These are phyloP conservation scores for Perognathus longimembris DNA, from an alignment of 2,113 vertebrate species.

Conservation along the genomic window DNA sequence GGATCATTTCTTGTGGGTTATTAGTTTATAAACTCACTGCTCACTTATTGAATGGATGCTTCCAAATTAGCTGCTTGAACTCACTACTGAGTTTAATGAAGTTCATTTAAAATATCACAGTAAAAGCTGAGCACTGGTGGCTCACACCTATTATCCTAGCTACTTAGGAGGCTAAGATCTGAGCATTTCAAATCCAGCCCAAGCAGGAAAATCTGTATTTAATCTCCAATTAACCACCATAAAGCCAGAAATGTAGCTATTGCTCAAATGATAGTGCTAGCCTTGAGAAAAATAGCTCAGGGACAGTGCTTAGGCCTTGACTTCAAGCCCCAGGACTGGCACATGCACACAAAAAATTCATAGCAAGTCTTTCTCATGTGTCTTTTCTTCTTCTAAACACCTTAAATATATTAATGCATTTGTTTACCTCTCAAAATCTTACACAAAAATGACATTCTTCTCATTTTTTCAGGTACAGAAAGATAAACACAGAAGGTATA, in stretches of 20 bases:
- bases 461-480: background rate
- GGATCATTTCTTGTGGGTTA: background rate
- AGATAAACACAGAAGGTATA: background rate
- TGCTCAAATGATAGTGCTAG: too few relatives aligned
- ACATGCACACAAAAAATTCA: too few relatives aligned
- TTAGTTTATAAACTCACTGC: background rate
- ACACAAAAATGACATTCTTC: background rate
- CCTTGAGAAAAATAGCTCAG: too few relatives aligned
- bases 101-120: background rate
- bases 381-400: background rate
- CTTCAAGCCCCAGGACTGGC: too few relatives aligned
- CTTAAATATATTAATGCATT: background rate
- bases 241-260: too few relatives aligned
- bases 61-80: conserved; percentile 23
- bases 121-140: background rate
- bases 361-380: background rate
- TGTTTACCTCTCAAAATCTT: background rate
- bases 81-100: background rate
- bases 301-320: too few relatives aligned
- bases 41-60: background rate
- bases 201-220: too few relatives aligned
- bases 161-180: too few relatives aligned
- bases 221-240: too few relatives aligned
- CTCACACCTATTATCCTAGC: too few relatives aligned
- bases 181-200: too few relatives aligned